Percentiles rank a stretch among this genome's conserved stretches.
phyloP scores from a whole-genome alignment of 2,113 vertebrate genomes.

The Oncorhynchus masou region DNA sequence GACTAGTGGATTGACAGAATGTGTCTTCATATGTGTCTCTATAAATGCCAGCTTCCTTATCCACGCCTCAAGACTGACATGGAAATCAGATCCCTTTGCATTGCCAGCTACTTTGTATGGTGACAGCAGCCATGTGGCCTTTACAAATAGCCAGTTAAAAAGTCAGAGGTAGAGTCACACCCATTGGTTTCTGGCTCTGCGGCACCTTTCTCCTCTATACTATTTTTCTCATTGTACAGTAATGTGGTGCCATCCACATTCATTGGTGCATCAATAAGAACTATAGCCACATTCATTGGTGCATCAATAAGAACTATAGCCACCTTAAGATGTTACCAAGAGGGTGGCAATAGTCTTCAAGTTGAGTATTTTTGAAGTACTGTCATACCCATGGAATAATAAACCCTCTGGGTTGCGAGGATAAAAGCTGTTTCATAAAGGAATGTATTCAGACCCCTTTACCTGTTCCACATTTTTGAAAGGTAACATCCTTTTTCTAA shows the following conservation, averaged over 20 bases:
- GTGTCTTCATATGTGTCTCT: too few species aligned
- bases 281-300: neutral
- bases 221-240: neutral
- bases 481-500: too few species aligned
- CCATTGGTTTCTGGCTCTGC: neutral
- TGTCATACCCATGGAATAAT: too few species aligned
- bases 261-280: neutral
- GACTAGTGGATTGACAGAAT: too few species aligned
- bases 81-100: neutral
- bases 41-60: neutral
- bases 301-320: neutral
- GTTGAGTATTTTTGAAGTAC: too few species aligned
- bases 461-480: too few species aligned
- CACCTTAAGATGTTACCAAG: too few species aligned
- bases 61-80: neutral
- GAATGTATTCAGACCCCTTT: too few species aligned
- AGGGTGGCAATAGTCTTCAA: too few species aligned
- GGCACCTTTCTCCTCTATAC: neutral
- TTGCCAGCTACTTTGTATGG: neutral
- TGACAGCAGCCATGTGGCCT: slow-evolving; percentile 25
- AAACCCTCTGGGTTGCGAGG: too few species aligned
- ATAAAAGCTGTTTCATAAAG: neutral
- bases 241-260: neutral
- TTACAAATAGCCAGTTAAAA: slow-evolving; percentile 39
- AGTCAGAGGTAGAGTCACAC: neutral